Conservation (phyloP, 1,140 invertebrate genomes). For the Heliconius congener region DNA sequence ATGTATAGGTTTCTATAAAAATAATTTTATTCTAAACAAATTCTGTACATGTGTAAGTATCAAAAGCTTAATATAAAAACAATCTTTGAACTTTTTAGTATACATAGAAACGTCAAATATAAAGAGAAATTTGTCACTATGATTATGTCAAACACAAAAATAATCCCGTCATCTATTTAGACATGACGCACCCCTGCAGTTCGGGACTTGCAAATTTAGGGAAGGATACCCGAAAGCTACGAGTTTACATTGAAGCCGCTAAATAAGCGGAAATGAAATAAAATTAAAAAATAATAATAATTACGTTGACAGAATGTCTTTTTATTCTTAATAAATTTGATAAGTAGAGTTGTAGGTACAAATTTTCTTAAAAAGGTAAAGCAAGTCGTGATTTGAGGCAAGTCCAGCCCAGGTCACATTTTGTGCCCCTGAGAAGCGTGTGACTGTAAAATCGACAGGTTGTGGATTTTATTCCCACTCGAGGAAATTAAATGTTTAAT, state of each 20-base stretch:
- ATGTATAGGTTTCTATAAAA: no score
- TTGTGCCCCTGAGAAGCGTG: no score
- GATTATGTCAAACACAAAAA: constrained; percentile 81
- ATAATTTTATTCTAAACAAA: neutral
- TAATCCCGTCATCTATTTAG: constrained; percentile 80
- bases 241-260: constrained; percentile 35
- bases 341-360: neutral
- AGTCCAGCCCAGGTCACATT: no score
- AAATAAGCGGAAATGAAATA: constrained; percentile 20
- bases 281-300: neutral
- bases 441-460: no score
- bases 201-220: constrained; percentile 75
- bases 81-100: constrained; percentile 29
- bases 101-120: constrained; percentile 56
- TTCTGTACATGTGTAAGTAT: neutral
- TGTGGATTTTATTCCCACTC: no score
- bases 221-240: constrained; percentile 46
- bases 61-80: neutral
- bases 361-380: neutral
- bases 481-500: no score
- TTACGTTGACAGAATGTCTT: neutral
- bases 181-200: constrained; percentile 70
- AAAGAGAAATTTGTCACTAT: constrained; percentile 79
- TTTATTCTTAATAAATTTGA: neutral
- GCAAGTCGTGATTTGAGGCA: no score